These are phyloP conservation scores for Poeciliopsis paucimaculata DNA, from an alignment of 2,797 vertebrate species.

Conservation along the genomic window DNA sequence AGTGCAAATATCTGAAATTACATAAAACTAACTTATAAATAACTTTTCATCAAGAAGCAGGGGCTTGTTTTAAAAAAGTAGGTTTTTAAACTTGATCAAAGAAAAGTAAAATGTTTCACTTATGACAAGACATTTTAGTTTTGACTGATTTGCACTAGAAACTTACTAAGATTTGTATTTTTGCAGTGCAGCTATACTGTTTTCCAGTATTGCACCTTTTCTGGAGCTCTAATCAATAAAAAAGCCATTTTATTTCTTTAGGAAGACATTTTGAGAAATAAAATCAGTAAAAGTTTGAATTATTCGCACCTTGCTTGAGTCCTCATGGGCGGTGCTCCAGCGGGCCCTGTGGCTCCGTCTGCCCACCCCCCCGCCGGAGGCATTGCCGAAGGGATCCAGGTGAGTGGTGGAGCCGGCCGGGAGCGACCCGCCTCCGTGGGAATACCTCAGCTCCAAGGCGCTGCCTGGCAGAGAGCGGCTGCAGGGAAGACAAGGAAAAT, in stretches of 20 bases:
- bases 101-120: neutral
- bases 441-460: constrained; percentile 89
- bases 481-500: constrained; percentile 12
- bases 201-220: neutral
- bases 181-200: neutral
- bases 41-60: too few relatives aligned
- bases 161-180: too few relatives aligned
- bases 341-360: constrained; percentile 83
- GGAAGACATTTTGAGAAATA: too few relatives aligned
- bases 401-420: constrained; percentile 79
- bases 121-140: too few relatives aligned
- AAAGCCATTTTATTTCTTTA: neutral
- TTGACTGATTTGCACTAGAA: too few relatives aligned
- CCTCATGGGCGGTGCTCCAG: constrained; percentile 88
- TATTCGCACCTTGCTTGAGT: constrained; percentile 83
- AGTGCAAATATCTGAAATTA: too few relatives aligned
- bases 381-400: constrained; percentile 85
- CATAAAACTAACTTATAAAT: too few relatives aligned
- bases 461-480: constrained; percentile 89
- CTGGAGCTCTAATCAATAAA: neutral
- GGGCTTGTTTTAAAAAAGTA: too few relatives aligned
- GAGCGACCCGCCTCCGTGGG: constrained; percentile 83
- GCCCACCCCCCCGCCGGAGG: constrained; percentile 81
- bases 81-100: too few relatives aligned
- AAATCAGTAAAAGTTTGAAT: neutral